Base-by-base conservation (phyloP, 2,113 vertebrate species). In the Daboia siamensis region DNA sequence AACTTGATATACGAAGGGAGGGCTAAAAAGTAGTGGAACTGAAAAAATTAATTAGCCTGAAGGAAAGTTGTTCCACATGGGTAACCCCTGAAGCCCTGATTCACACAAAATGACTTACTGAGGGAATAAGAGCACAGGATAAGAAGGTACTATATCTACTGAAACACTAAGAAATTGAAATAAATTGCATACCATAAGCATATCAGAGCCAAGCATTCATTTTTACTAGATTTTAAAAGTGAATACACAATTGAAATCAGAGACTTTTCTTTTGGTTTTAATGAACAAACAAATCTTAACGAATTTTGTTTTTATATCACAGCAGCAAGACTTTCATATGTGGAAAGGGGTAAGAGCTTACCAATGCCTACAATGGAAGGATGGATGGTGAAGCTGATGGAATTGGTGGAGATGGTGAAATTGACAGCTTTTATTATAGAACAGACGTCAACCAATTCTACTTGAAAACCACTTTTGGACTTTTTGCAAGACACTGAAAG, bases 11-110 rank as follows among this genome's bases (percentile, higher is more conserved):
- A 0, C 0, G 26, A 4, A 84, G 92, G 6, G 26, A 21, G 91
- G 9, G 48, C 93, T 95, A 93, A 94, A 95, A 96, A 92, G 46
- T 93, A 64, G 59, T 0, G 10, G 94, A 94, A 92, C 92, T 93
- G 61, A 91, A 95, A 84, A 95, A 95, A 95, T 94, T 94, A 93
- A 13, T 93, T 95, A 92, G 15, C 91, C 89, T 92, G 88, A 44
- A 92, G 5, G 26, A 90, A 0, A 80, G 87, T 91, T 80, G 69
- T 90, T 95, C 92, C 90, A 86, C 95, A 92, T 48, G 93, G 59
- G 85, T 0, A 0, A 94, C 20, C 92, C 90, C 86, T 21, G 1
- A 94, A 96, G 55, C 54, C 55, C 86, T 93, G 88, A 91, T n/a
- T 93, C 46, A 21, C 55, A 87, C 64, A 93, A 64, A 95, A 91